Percentiles rank a stretch among this genome's conserved stretches.
These are phyloP conservation scores for Serrognathus titanus DNA, from an alignment of 2,888 invertebrate species.

Conservation along the genomic window DNA sequence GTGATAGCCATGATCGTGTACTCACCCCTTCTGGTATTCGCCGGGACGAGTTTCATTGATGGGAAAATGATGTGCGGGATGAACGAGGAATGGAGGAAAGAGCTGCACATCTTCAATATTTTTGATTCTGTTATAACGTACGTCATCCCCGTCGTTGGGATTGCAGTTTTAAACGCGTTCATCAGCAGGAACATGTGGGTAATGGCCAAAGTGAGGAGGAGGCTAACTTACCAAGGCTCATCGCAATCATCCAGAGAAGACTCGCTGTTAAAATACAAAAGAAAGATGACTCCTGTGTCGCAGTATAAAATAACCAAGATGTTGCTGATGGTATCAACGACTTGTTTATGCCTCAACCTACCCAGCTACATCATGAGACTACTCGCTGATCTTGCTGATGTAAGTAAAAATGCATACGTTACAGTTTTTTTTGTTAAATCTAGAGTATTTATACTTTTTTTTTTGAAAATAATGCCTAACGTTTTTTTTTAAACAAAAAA, in stretches of 20 bases:
- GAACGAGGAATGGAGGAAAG: conserved; percentile 51
- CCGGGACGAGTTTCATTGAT: conserved; percentile 23
- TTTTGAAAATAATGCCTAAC: no score
- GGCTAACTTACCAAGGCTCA: conserved; percentile 25
- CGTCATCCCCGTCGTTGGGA: conserved; percentile 67
- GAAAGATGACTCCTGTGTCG: conserved; percentile 34
- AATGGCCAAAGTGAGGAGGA: conserved; percentile 39
- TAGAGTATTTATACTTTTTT: no score
- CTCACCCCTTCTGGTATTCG: conserved; percentile 57
- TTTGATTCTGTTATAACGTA: conserved; percentile 72
- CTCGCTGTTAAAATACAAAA: conserved; percentile 35
- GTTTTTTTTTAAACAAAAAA: no score
- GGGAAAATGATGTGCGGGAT: conserved; percentile 49
- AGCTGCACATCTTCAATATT: conserved; percentile 64
- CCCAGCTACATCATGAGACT: conserved; percentile 72
- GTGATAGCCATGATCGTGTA: conserved; percentile 55
- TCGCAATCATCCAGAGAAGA: conserved; percentile 2
- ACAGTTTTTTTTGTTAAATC: no score
- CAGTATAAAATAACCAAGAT: conserved; percentile 71
- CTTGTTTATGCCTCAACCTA: conserved; percentile 73
- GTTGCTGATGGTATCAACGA: conserved; percentile 76
- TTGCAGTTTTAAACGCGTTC: conserved; percentile 66
- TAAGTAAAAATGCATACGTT: conserved; percentile 12
- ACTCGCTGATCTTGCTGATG: conserved; percentile 44
- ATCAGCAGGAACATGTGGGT: conserved; percentile 68